Base-by-base conservation (phyloP, 2,797 vertebrate species). In the Xenops minutus region DNA sequence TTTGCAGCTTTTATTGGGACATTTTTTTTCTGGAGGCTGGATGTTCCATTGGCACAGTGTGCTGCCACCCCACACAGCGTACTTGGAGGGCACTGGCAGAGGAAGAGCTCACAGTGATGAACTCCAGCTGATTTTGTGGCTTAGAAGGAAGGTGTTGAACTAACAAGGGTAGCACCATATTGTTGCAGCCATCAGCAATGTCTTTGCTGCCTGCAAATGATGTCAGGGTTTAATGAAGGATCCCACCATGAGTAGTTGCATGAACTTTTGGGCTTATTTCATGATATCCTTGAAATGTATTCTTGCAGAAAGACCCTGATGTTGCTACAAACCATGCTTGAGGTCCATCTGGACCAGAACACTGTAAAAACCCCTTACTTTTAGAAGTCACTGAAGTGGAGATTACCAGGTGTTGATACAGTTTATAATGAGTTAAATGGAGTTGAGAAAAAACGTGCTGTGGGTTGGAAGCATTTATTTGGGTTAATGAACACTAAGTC, bases 1-100 rank as follows among this genome's bases (percentile, higher is more conserved):
- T 76, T 32, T 87, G 34, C 52, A 64, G 41, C 37, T 83, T 72
- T 55, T 52, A 24, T 27, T 69, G 26, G 12, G 34, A 4, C 2
- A 1, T 14, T 29, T 44, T 66, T 76, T 64, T 66, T 17, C 36
- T 61, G 55, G 49, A 68, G 30, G 12, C 36, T 30, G 6, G 2
- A 0, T 34, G 22, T 83, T 54, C 16, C 9, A 8, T 29, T 54
- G 66, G 62, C 32, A 51, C 10, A 41, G 10, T 0, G 1, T 59
- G 34, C 15, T 72, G 26, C 55, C 52, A 43, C 58, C 34, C 15
- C 29, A 22, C n/a, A 14, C 0, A 0, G 9, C 12, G 66, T 39
- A 27, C 18, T 78, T 66, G 32, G 41, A 76, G 44, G 54, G 36
- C 15, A 20, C 17, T 55, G 49, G 3, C 21, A 43, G 18, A 30